These are phyloP conservation scores for Bombyx huttoni DNA, from an alignment of 2,888 invertebrate genomes.

Conservation along the genomic window DNA sequence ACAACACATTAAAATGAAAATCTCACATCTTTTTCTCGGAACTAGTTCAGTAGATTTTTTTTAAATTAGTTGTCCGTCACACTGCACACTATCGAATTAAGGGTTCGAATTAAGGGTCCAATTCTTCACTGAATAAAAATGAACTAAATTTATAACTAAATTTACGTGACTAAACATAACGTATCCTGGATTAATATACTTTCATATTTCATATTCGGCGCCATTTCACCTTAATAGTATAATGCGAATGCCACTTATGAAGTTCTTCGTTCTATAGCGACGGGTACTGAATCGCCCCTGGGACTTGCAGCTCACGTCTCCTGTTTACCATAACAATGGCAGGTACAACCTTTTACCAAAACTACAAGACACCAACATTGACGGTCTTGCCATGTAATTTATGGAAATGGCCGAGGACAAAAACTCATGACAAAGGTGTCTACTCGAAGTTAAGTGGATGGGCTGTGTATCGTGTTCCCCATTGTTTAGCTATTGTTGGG, in stretches of 20 bases:
- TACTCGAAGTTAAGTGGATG: conserved; percentile 69
- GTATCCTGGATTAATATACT: too few relatives aligned
- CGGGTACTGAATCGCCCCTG: conserved; percentile 47
- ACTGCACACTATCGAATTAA: too few relatives aligned
- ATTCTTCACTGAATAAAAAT: too few relatives aligned
- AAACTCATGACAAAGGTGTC: conserved; percentile 68
- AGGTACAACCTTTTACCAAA: conserved; percentile 37
- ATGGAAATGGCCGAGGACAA: conserved; percentile 69
- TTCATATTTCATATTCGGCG: neutral
- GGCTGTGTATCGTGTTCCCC: conserved; percentile 49
- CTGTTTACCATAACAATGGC: conserved; percentile 64
- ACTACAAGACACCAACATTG: conserved; percentile 28
- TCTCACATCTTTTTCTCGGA: too few relatives aligned
- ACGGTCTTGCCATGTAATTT: conserved; percentile 58
- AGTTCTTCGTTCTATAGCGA: neutral
- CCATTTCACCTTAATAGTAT: neutral
- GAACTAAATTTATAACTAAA: neutral
- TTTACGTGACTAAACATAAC: neutral
- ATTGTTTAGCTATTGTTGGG: conserved; percentile 55
- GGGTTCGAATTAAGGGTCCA: too few relatives aligned
- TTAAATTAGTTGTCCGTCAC: too few relatives aligned
- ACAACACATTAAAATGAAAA: too few relatives aligned
- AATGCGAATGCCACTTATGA: neutral
- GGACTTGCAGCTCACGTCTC: conserved; percentile 50
- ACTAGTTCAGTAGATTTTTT: too few relatives aligned